Conservation (phyloP, 1,140 invertebrate species). For the Saccostrea glomerata region DNA sequence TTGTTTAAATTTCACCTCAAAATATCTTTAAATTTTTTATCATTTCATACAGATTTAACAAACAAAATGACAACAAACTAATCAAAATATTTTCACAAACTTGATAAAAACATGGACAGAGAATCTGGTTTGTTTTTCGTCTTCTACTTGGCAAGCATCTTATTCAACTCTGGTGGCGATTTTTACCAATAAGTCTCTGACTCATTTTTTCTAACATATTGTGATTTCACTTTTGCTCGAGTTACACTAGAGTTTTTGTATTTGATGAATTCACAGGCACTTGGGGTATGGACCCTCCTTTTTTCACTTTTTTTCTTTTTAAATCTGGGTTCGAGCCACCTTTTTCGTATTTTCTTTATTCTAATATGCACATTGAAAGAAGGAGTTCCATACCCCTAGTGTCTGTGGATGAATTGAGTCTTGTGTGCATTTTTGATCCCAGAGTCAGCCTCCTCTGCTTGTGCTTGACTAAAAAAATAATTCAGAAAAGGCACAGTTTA, state of each 20-base stretch:
- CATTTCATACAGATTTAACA: no score
- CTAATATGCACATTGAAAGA: no score
- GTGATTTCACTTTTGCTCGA: background rate
- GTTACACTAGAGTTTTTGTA: background rate
- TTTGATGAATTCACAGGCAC: background rate
- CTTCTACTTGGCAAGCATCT: background rate
- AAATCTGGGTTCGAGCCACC: no score
- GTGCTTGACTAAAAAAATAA: background rate
- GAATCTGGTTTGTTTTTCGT: background rate
- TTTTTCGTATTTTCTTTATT: no score
- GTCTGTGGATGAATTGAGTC: no score
- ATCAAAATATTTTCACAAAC: background rate
- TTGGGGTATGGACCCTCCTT: no score
- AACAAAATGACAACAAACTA: no score
- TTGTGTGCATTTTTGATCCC: background rate
- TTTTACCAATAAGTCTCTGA: background rate
- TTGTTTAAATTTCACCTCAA: no score
- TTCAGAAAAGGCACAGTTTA: background rate
- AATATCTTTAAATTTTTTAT: no score
- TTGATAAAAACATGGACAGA: constrained; percentile 8
- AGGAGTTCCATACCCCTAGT: no score
- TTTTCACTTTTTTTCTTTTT: no score
- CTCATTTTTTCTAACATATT: background rate
- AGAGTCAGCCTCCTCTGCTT: background rate
- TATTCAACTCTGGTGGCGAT: constrained; percentile 15